Conservation (phyloP, 2,113 vertebrate species). For the Lampris incognitus region DNA sequence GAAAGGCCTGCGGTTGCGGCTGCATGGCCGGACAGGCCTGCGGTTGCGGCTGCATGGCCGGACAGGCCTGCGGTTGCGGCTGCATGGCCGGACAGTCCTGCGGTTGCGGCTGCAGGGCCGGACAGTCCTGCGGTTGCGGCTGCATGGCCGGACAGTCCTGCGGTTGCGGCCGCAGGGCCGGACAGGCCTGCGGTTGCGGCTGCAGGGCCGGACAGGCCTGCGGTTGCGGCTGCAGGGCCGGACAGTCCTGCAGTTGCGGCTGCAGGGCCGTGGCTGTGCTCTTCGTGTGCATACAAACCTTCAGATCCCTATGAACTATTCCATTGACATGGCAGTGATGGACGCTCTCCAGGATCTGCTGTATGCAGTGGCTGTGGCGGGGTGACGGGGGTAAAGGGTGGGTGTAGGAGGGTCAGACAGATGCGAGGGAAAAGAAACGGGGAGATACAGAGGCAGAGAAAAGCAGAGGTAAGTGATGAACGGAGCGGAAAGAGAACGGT, state of each 20-base stretch:
- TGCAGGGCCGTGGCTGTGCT: background rate
- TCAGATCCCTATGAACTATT: conserved; percentile 86
- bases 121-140: too few relatives aligned
- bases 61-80: too few relatives aligned
- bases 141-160: too few relatives aligned
- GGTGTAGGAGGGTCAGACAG: conserved; percentile 27
- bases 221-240: too few relatives aligned
- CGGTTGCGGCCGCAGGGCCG: too few relatives aligned
- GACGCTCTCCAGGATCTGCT: conserved; percentile 87
- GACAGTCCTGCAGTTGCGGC: conserved; percentile 16
- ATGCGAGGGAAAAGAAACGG: background rate
- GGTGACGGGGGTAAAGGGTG: conserved; percentile 7
- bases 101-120: too few relatives aligned
- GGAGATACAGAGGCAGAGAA: conserved; percentile 1
- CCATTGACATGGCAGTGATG: conserved; percentile 86
- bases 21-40: too few relatives aligned
- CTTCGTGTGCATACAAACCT: conserved; percentile 80
- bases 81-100: too few relatives aligned
- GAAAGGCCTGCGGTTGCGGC: too few relatives aligned
- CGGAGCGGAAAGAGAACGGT: background rate
- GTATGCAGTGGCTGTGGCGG: conserved; percentile 83
- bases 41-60: too few relatives aligned
- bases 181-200: too few relatives aligned
- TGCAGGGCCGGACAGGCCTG: too few relatives aligned
- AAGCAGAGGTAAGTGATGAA: conserved; percentile 13